Evolutionary conservation across 2,888 invertebrate genomes (phyloP).

Genomic region (Alviniconcha strummeri): DNA sequence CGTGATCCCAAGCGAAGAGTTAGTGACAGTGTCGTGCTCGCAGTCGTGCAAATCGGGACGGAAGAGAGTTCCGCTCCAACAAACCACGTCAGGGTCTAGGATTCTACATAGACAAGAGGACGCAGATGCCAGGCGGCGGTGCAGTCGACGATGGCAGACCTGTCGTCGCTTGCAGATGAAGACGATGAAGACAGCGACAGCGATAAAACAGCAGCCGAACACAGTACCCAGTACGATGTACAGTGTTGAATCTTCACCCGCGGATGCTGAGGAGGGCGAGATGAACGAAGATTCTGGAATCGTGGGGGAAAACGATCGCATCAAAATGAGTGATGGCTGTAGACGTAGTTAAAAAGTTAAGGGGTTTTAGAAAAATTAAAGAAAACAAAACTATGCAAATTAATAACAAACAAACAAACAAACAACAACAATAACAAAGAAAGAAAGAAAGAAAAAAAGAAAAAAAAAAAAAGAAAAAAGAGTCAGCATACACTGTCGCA

Average conservation of each 20-base stretch:
- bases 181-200: neutral
- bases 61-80: conserved; percentile 18
- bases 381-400: neutral
- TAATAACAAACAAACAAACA: neutral
- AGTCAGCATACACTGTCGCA: neutral
- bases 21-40: neutral
- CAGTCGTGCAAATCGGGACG: neutral
- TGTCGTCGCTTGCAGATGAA: conserved; percentile 4
- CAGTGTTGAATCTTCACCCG: neutral
- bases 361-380: neutral
- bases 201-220: neutral
- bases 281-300: neutral
- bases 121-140: neutral
- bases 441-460: neutral
- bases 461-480: neutral
- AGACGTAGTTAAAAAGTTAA: neutral
- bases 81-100: conserved; percentile 7
- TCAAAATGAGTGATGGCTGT: no score
- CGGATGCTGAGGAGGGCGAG: neutral
- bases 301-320: neutral
- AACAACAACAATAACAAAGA: neutral
- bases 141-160: neutral
- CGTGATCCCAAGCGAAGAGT: neutral
- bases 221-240: neutral
- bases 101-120: neutral